phyloP scores from a whole-genome alignment of 2,888 invertebrate species.

The Fragum fragum region DNA sequence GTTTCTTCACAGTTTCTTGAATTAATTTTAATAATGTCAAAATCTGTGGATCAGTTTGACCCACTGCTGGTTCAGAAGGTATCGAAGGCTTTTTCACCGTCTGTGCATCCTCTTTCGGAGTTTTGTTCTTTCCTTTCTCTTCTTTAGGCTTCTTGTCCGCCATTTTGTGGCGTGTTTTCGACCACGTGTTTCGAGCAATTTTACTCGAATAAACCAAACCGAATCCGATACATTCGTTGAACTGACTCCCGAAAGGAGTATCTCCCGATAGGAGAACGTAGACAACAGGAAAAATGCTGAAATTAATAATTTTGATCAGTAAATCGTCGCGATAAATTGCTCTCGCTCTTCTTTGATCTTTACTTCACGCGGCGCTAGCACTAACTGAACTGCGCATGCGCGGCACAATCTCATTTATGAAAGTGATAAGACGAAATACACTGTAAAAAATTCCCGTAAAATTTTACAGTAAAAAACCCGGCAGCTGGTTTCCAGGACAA shows the following conservation, averaged over 20 bases:
- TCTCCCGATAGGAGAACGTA: background rate
- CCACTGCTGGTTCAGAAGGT: background rate
- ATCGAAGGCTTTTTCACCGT: too few species aligned
- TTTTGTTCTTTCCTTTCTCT: background rate
- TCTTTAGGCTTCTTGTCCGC: background rate
- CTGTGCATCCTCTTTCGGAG: background rate
- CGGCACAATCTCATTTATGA: conserved; percentile 2
- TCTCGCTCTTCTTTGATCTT: background rate
- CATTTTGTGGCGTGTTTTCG: background rate
- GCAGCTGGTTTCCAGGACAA: too few species aligned
- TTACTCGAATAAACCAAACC: too few species aligned
- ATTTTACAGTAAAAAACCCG: too few species aligned
- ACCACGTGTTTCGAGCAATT: too few species aligned
- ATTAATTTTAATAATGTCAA: background rate
- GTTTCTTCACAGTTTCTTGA: background rate
- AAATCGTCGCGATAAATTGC: background rate
- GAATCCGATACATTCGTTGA: background rate
- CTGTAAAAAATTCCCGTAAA: too few species aligned
- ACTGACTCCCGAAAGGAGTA: background rate
- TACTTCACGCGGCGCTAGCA: conserved; percentile 4
- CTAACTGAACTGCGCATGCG: background rate
- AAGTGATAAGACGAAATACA: background rate
- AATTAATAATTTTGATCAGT: background rate
- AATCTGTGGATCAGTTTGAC: background rate
- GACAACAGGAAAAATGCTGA: background rate